These are phyloP conservation scores for Stenoptilia bipunctidactyla DNA, from an alignment of 2,888 invertebrate genomes.

Conservation along the genomic window DNA sequence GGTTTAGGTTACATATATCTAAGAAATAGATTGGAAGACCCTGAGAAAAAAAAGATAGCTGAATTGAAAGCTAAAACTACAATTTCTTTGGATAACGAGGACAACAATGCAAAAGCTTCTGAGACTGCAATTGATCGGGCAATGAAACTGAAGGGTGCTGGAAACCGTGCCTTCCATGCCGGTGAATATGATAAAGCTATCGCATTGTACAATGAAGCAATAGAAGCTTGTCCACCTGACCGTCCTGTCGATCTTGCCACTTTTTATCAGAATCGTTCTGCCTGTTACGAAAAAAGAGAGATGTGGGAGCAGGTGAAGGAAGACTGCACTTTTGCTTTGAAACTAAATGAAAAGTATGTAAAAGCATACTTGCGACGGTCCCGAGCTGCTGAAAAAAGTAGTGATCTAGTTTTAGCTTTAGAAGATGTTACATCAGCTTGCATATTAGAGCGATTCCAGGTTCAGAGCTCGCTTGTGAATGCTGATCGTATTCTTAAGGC, in stretches of 20 bases:
- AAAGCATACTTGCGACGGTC: constrained; percentile 90
- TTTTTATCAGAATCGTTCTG: constrained; percentile 96
- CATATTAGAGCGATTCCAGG: constrained; percentile 89
- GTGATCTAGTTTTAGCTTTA: constrained; percentile 83
- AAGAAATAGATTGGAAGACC: constrained; percentile 68
- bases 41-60: constrained; percentile 65
- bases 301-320: constrained; percentile 87
- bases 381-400: constrained; percentile 84
- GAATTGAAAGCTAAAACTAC: constrained; percentile 67
- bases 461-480: constrained; percentile 81
- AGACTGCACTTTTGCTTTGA: constrained; percentile 89
- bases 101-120: constrained; percentile 45
- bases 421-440: constrained; percentile 96
- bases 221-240: constrained; percentile 86
- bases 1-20: constrained; percentile 86
- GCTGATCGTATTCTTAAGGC: constrained; percentile 92
- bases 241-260: constrained; percentile 84
- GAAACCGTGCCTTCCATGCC: constrained; percentile 87
- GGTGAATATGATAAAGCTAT: constrained; percentile 94
- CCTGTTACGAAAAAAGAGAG: constrained; percentile 92
- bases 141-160: constrained; percentile 86
- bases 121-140: constrained; percentile 80
- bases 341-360: constrained; percentile 86
- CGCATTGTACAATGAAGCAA: constrained; percentile 90
- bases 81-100: constrained; percentile 74